Evolutionary conservation across 2,113 vertebrate species (phyloP).

Genomic region (Perognathus longimembris): DNA sequence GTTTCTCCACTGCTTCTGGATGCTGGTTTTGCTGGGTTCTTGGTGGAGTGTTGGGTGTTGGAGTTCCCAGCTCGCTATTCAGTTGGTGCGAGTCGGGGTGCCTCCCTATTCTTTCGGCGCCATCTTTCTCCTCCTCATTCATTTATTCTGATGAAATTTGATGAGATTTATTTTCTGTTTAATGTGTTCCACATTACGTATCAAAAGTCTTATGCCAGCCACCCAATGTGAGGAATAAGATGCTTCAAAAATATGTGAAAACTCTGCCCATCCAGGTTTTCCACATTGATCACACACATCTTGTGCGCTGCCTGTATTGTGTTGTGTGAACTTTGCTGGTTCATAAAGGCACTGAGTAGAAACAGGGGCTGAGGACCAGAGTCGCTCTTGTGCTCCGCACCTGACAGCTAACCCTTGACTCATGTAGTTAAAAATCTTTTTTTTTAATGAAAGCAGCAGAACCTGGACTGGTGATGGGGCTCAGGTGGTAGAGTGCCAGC

Average conservation of each 20-base stretch:
- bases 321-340: background rate
- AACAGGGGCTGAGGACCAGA: too few relatives aligned
- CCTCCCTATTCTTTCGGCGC: too few relatives aligned
- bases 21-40: too few relatives aligned
- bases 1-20: too few relatives aligned
- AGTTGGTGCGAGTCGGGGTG: too few relatives aligned
- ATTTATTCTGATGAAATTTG: constrained; percentile 26
- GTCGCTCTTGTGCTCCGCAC: too few relatives aligned
- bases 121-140: too few relatives aligned
- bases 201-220: background rate
- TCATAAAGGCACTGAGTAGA: background rate
- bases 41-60: too few relatives aligned
- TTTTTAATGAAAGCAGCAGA: background rate
- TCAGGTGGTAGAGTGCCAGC: too few relatives aligned
- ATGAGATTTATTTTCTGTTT: background rate
- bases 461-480: too few relatives aligned
- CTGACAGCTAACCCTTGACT: background rate
- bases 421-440: background rate
- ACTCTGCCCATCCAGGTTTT: background rate
- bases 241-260: background rate
- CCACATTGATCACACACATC: background rate
- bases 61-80: too few relatives aligned
- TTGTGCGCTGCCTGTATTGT: too few relatives aligned
- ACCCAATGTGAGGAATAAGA: background rate
- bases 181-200: background rate